Evolutionary conservation across 2,113 vertebrate genomes (phyloP).

Genomic region (Ivindomyrus marchei): DNA sequence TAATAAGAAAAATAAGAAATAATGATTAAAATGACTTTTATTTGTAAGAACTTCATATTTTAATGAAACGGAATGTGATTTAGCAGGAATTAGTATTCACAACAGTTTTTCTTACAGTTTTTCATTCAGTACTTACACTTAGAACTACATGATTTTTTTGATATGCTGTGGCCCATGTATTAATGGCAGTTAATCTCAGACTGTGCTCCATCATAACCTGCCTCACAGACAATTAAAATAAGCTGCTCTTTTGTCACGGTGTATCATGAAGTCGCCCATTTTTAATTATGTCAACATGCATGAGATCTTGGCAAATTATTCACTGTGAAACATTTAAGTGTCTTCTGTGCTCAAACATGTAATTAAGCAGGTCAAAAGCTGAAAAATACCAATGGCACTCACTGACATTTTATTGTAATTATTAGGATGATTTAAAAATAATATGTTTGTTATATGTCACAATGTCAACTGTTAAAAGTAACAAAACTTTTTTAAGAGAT

Average conservation of each 20-base stretch:
- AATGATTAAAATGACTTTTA: neutral
- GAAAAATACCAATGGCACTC: neutral
- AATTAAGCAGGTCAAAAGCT: slow-evolving; percentile 25
- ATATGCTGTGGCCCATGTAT: slow-evolving; percentile 17
- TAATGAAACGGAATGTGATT: neutral
- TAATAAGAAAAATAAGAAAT: neutral
- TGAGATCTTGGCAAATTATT: slow-evolving; percentile 34
- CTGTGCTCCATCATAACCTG: slow-evolving; percentile 29
- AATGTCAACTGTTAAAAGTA: slow-evolving; percentile 4
- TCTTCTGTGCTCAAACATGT: slow-evolving; percentile 8
- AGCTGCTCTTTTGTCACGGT: slow-evolving; percentile 44
- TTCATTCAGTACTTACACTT: neutral
- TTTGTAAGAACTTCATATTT: neutral
- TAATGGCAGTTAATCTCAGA: slow-evolving; percentile 43
- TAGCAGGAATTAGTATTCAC: neutral
- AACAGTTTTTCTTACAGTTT: neutral
- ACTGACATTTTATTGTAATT: neutral
- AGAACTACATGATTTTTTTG: neutral
- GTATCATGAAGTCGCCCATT: slow-evolving; percentile 34
- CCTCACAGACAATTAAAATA: slow-evolving; percentile 43
- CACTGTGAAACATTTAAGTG: slow-evolving; percentile 34
- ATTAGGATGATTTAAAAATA: neutral
- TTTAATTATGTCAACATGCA: slow-evolving; percentile 38
- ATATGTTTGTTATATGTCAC: neutral
- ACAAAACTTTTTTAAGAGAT: slow-evolving; percentile 18